A percentile compares a stretch with the other conserved stretches of the same genome.
Conservation (phyloP, 2,888 invertebrate genomes). For the Thysanoteuthis rhombus region DNA sequence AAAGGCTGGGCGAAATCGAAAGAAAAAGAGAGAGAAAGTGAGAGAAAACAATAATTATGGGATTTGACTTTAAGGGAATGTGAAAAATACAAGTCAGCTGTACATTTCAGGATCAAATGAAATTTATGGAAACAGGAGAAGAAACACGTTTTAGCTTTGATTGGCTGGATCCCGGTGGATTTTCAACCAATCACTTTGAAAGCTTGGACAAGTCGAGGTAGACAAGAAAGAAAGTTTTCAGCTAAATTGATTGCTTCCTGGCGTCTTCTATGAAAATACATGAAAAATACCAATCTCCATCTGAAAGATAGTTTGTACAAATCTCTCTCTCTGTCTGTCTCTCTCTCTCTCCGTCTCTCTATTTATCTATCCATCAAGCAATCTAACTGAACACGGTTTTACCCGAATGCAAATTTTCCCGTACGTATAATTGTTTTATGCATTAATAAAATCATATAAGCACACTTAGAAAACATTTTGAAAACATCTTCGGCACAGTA, state of each 20-base stretch:
- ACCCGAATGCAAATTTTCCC: too few relatives aligned
- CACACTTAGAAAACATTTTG: too few relatives aligned
- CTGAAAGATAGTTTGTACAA: background rate
- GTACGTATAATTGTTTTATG: too few relatives aligned
- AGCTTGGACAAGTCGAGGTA: background rate
- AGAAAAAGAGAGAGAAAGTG: background rate
- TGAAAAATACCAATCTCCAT: background rate
- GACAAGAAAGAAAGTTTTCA: background rate
- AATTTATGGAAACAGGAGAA: background rate
- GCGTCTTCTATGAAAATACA: background rate
- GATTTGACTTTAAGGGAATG: background rate
- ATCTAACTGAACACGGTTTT: too few relatives aligned
- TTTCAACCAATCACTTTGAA: background rate
- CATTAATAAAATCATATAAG: too few relatives aligned
- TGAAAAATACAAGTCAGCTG: background rate
- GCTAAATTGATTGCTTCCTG: background rate
- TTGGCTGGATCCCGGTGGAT: background rate
- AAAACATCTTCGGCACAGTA: too few relatives aligned
- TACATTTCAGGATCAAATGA: background rate
- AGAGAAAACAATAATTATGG: background rate
- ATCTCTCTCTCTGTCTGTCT: background rate
- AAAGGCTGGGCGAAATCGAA: background rate
- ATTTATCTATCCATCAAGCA: too few relatives aligned
- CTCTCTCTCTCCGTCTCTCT: background rate
- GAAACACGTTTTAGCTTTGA: background rate